phyloP scores from a whole-genome alignment of 2,888 invertebrate genomes.

The Idaea biselata region DNA sequence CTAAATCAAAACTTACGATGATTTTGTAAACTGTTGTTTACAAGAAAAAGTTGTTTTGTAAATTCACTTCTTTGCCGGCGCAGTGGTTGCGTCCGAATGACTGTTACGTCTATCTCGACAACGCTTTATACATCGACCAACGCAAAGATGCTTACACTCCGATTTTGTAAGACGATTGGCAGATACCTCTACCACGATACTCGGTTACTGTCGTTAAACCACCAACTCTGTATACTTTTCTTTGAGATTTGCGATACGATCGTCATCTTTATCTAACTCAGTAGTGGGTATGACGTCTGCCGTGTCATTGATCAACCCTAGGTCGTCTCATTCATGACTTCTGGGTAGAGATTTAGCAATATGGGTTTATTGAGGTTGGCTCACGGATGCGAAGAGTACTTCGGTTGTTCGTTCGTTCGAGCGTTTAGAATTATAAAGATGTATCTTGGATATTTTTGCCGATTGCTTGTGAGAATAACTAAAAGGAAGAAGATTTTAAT shows the following conservation, averaged over 20 bases:
- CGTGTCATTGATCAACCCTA: conserved; percentile 73
- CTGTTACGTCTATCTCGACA: conserved; percentile 64
- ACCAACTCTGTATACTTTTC: conserved; percentile 27
- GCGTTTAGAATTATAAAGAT: background rate
- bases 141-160: conserved; percentile 68
- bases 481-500: background rate
- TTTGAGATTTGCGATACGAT: conserved; percentile 23
- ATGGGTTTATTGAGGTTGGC: conserved; percentile 65
- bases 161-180: conserved; percentile 76
- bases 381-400: conserved; percentile 44
- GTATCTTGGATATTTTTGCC: background rate
- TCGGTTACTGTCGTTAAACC: conserved; percentile 22
- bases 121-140: conserved; percentile 76
- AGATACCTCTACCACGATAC: conserved; percentile 62
- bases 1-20: conserved; percentile 57
- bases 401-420: too few relatives aligned
- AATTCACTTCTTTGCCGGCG: conserved; percentile 65
- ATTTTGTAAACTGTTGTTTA: conserved; percentile 35
- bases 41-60: conserved; percentile 36
- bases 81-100: conserved; percentile 75
- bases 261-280: conserved; percentile 32
- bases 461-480: background rate
- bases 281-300: conserved; percentile 65
- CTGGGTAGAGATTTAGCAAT: conserved; percentile 67
- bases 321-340: conserved; percentile 61